Percentiles rank a stretch among this genome's conserved stretches.
Evolutionary conservation across 2,797 vertebrate genomes (phyloP).

Genomic region (Gymnoscopelus braueri): DNA sequence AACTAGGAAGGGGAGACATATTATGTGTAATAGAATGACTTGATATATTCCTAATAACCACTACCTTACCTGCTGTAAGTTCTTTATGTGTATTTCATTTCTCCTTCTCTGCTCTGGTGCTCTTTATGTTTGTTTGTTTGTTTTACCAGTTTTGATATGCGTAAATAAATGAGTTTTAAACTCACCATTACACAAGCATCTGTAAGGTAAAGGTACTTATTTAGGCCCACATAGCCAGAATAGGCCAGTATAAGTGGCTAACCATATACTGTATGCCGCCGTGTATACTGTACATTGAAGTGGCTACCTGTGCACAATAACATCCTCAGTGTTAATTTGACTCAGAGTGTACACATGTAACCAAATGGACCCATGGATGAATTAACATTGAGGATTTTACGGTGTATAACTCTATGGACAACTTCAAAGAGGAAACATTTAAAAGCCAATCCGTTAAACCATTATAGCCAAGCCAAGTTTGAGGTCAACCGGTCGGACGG

Average conservation of each 20-base stretch:
- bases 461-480: too few relatives aligned
- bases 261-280: too few relatives aligned
- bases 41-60: conserved; percentile 4
- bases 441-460: too few relatives aligned
- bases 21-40: conserved; percentile 7
- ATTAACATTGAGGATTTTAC: too few relatives aligned
- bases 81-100: not conserved
- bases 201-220: conserved; percentile 6
- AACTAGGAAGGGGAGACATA: conserved; percentile 16
- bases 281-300: too few relatives aligned
- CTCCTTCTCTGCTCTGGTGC: not conserved
- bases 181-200: not conserved
- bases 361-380: too few relatives aligned
- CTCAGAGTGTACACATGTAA: too few relatives aligned
- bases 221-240: conserved; percentile 17
- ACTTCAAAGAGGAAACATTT: too few relatives aligned
- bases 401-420: too few relatives aligned
- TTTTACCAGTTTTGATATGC: not conserved
- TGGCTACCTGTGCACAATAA: too few relatives aligned
- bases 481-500: too few relatives aligned
- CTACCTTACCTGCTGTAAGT: not conserved
- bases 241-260: not conserved
- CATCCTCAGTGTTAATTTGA: too few relatives aligned
- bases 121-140: not conserved
- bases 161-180: not conserved